These are phyloP conservation scores for Ceyx melanurus DNA, from an alignment of 2,113 vertebrate species.

Conservation along the genomic window DNA sequence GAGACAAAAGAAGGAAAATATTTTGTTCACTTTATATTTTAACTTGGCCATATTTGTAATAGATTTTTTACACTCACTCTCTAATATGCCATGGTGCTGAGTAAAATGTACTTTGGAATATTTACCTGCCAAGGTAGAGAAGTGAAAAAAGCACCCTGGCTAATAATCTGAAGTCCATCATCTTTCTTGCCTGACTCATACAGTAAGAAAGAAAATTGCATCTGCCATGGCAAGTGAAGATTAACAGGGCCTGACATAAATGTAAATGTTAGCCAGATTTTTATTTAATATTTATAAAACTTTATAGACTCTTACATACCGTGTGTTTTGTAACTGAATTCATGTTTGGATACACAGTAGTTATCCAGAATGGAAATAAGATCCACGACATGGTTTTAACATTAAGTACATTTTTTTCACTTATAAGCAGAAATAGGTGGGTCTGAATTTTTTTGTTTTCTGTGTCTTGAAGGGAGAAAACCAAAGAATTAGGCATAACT, in stretches of 20 bases:
- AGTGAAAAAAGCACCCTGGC: not conserved
- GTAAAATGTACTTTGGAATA: not conserved
- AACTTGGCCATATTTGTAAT: not conserved
- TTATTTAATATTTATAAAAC: conserved; percentile 43
- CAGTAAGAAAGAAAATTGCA: not conserved
- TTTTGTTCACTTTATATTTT: not conserved
- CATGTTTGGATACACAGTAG: not conserved
- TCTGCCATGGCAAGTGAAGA: conserved; percentile 14
- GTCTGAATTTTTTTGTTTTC: not conserved
- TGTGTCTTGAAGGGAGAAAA: not conserved
- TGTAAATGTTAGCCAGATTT: not conserved
- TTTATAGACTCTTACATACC: not conserved
- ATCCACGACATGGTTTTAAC: not conserved
- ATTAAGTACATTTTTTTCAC: not conserved
- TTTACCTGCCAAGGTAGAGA: not conserved
- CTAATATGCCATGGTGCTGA: not conserved
- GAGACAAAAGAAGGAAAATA: not conserved
- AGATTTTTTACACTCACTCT: not conserved
- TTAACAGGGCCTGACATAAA: not conserved
- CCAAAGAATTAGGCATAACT: not conserved
- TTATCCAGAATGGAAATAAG: not conserved
- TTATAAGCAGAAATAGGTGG: not conserved
- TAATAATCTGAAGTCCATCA: not conserved
- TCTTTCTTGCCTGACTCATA: conserved; percentile 6
- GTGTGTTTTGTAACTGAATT: not conserved